A percentile compares a stretch with the other conserved stretches of the same genome.
phyloP scores from a whole-genome alignment of 2,797 vertebrate genomes.

The Podarcis lilfordi region DNA sequence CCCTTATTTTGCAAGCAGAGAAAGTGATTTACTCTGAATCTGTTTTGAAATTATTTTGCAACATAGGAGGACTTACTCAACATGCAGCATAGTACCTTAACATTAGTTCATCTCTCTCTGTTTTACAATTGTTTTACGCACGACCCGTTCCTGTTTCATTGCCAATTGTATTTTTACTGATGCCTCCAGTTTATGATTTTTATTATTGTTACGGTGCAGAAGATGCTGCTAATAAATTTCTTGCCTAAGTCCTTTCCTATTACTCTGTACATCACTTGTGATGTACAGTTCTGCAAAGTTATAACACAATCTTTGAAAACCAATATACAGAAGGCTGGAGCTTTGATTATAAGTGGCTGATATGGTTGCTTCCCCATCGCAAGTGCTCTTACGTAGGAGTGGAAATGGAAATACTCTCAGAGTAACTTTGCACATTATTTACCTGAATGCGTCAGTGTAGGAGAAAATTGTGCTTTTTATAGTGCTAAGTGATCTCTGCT shows the following conservation, averaged over 20 bases:
- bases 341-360: constrained; percentile 12
- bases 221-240: neutral
- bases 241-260: neutral
- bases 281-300: neutral
- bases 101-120: neutral
- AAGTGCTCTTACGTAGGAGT: neutral
- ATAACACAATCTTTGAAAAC: neutral
- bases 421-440: neutral
- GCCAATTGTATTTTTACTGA: constrained; percentile 10
- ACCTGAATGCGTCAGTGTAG: neutral
- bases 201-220: neutral
- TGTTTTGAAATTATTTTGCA: constrained; percentile 10
- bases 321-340: neutral
- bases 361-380: neutral
- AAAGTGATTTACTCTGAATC: constrained; percentile 3
- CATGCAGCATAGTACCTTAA: neutral
- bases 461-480: neutral
- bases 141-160: constrained; percentile 10
- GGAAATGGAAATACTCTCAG: neutral
- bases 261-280: neutral
- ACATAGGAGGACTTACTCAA: constrained; percentile 6
- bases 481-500: too few relatives aligned
- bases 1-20: neutral
- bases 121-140: constrained; percentile 6
- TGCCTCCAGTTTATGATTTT: constrained; percentile 9